A percentile compares a stretch with the other conserved stretches of the same genome.
Evolutionary conservation across 2,888 invertebrate genomes (phyloP).

Genomic region (Tetranychus truncatus): DNA sequence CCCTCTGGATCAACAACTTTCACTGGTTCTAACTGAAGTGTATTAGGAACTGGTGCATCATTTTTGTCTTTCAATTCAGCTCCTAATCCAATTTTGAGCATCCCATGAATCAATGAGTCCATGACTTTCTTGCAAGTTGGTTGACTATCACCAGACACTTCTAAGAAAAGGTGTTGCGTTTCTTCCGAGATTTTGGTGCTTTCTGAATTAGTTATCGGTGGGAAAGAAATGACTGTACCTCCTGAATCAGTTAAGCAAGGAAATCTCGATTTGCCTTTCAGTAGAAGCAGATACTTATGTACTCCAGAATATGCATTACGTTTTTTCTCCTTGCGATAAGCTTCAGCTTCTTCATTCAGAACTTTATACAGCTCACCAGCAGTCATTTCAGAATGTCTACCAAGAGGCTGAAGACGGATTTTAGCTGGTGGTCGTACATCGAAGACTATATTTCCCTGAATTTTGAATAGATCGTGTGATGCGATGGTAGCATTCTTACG

Average conservation of each 20-base stretch:
- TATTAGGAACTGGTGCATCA: slow-evolving; percentile 27
- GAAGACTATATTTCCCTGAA: slow-evolving; percentile 42
- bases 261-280: slow-evolving; percentile 53
- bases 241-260: slow-evolving; percentile 47
- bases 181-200: slow-evolving; percentile 42
- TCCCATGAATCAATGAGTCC: slow-evolving; percentile 47
- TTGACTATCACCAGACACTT: slow-evolving; percentile 52
- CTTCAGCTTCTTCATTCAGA: slow-evolving; percentile 55
- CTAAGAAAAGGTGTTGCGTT: slow-evolving; percentile 49
- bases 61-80: slow-evolving; percentile 26
- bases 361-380: slow-evolving; percentile 49
- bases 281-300: slow-evolving; percentile 56
- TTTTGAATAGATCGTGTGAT: slow-evolving; percentile 54
- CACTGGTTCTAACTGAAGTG: slow-evolving; percentile 45
- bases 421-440: slow-evolving; percentile 47
- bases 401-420: slow-evolving; percentile 44
- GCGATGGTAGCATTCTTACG: slow-evolving; percentile 59
- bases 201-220: slow-evolving; percentile 67
- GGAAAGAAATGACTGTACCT: slow-evolving; percentile 53
- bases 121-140: slow-evolving; percentile 47
- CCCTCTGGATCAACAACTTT: slow-evolving; percentile 50
- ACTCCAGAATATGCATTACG: slow-evolving; percentile 60
- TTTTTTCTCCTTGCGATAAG: slow-evolving; percentile 61
- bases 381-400: slow-evolving; percentile 41
- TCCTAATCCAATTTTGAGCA: slow-evolving; percentile 41